Evolutionary conservation across 2,113 vertebrate species (phyloP).

Genomic region (human): GRCh38 chr9:31421001-31421500

Average conservation of each 20-base stretch:
- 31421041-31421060: background rate
- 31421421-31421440: background rate
- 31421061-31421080: background rate
- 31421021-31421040: background rate
- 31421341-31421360: background rate
- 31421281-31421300: background rate
- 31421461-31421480: background rate
- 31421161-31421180: background rate
- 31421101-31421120: background rate
- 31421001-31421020: background rate
- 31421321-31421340: background rate
- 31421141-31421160: background rate
- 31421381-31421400: background rate
- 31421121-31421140: background rate
- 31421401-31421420: fast-evolving
- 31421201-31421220: background rate
- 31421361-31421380: background rate
- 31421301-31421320: background rate
- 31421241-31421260: background rate
- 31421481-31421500: no score
- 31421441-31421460: background rate
- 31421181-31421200: background rate
- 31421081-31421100: background rate
- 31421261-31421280: background rate
- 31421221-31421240: background rate